Conservation (phyloP, 2,797 vertebrate genomes). For the Phylloscopus collybita region DNA sequence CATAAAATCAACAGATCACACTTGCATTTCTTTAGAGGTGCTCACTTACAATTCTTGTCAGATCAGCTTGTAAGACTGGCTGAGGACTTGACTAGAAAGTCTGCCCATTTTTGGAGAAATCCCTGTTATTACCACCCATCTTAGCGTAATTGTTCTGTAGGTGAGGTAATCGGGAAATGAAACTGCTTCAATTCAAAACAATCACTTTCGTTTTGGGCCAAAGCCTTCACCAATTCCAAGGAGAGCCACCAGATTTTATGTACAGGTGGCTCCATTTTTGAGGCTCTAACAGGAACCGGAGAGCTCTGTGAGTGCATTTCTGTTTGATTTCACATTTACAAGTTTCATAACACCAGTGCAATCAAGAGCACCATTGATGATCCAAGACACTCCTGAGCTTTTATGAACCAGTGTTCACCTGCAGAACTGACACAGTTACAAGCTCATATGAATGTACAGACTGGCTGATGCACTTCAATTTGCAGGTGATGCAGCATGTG, state of each 20-base stretch:
- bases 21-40: slow-evolving; percentile 4
- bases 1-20: not conserved
- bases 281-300: not conserved
- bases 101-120: slow-evolving; percentile 20
- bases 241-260: not conserved
- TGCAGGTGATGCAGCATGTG: not conserved
- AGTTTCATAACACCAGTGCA: not conserved
- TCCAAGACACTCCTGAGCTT: not conserved
- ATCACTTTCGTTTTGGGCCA: not conserved
- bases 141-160: slow-evolving; percentile 37
- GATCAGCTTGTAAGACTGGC: not conserved
- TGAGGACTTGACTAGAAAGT: not conserved
- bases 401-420: not conserved
- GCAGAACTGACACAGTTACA: slow-evolving; percentile 52
- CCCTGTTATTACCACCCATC: not conserved
- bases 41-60: not conserved
- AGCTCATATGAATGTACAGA: slow-evolving; percentile 9
- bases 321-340: not conserved
- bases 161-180: not conserved
- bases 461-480: not conserved
- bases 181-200: not conserved
- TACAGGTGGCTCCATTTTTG: not conserved
- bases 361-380: not conserved
- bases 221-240: not conserved
- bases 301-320: not conserved